Evolutionary conservation across 2,888 invertebrate species (phyloP).

Genomic region (Halictus quadricinctus): DNA sequence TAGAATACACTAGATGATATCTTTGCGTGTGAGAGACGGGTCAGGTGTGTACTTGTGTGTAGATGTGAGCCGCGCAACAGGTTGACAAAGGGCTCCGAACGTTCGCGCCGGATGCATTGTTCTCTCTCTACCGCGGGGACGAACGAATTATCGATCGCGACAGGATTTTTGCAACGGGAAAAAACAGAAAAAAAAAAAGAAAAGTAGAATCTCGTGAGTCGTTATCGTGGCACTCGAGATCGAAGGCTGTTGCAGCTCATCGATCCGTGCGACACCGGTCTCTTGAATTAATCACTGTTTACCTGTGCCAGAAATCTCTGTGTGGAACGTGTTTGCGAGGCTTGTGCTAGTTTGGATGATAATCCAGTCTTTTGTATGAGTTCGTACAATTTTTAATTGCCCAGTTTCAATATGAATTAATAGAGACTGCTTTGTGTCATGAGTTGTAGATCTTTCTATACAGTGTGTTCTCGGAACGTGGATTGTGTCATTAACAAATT

Average conservation of each 20-base stretch:
- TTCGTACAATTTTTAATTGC: background rate
- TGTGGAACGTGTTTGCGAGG: background rate
- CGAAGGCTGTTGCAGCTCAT: background rate
- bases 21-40: background rate
- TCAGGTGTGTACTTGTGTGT: background rate
- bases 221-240: background rate
- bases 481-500: too few relatives aligned
- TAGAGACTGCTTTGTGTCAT: too few relatives aligned
- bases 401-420: too few relatives aligned
- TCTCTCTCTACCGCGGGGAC: conserved; percentile 34
- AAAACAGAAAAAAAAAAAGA: background rate
- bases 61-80: conserved; percentile 53
- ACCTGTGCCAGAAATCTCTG: background rate
- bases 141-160: conserved; percentile 28
- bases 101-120: conserved; percentile 35
- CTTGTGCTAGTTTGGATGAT: background rate
- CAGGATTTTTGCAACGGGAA: background rate
- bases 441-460: too few relatives aligned
- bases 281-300: background rate
- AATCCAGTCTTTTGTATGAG: background rate
- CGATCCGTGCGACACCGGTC: background rate
- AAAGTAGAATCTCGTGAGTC: background rate
- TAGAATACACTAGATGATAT: conserved; percentile 19
- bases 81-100: conserved; percentile 47
- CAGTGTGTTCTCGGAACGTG: too few relatives aligned